Evolutionary conservation across 35 echinoderm and acorn worm genomes (phyloP).

Genomic region (Ophiothrix spiculata): DNA sequence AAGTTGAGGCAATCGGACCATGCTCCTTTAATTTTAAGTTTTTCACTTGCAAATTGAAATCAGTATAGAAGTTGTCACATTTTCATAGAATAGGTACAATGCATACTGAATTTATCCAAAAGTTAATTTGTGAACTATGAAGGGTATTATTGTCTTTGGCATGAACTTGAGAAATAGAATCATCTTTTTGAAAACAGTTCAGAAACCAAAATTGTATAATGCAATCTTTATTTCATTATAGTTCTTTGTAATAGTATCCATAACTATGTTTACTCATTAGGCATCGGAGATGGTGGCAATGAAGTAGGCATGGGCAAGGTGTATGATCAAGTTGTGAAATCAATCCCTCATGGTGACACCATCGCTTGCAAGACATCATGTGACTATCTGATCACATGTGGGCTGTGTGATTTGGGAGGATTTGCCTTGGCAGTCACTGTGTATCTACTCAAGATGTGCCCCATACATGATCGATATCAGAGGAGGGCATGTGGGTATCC

Average conservation of each 20-base stretch:
- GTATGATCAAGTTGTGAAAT: slow-evolving; percentile 23
- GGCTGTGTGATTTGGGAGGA: slow-evolving; percentile 89
- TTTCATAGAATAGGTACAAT: no score
- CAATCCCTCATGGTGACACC: slow-evolving; percentile 47
- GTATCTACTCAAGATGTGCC: slow-evolving; percentile 36
- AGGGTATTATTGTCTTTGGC: no score
- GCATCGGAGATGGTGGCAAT: slow-evolving; percentile 89
- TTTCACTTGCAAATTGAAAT: slow-evolving; percentile 65
- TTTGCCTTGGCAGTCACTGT: slow-evolving; percentile 66
- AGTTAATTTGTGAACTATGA: no score
- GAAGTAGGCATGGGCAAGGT: slow-evolving; percentile 97
- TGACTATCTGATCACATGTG: slow-evolving; percentile 73
- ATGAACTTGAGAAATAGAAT: no score
- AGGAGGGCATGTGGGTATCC: slow-evolving; percentile 61
- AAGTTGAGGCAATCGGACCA: no score
- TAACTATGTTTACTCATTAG: no score
- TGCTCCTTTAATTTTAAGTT: no score
- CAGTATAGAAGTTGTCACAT: no score
- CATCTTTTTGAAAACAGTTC: background rate
- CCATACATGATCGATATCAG: slow-evolving; percentile 79
- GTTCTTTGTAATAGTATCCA: background rate
- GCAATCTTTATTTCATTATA: background rate
- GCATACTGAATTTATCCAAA: no score
- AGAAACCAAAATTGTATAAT: background rate
- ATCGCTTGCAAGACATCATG: slow-evolving; percentile 50